phyloP scores from a whole-genome alignment of 2,797 vertebrate genomes.

The Hippoglossus hippoglossus region DNA sequence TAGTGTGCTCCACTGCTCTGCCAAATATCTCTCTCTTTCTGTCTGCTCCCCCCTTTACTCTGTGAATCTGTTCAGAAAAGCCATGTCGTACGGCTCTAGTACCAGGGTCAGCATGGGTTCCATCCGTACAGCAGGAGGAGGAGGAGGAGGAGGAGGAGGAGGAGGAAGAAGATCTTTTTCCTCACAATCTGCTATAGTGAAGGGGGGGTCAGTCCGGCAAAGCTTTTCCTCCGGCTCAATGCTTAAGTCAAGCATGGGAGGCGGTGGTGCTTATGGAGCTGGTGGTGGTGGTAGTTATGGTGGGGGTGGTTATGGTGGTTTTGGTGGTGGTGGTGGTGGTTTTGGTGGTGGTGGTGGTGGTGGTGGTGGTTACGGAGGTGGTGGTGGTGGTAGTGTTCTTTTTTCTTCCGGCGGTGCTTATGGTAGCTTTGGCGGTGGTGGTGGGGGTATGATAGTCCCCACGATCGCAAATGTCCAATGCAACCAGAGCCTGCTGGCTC shows the following conservation, averaged over 20 bases:
- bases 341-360: background rate
- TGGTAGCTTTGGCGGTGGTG: background rate
- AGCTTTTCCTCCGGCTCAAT: too few relatives aligned
- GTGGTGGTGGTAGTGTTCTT: background rate
- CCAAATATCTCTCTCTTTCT: constrained; percentile 62
- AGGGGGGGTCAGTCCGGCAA: too few relatives aligned
- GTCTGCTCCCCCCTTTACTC: constrained; percentile 51
- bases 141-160: background rate
- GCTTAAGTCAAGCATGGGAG: background rate
- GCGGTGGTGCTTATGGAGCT: too few relatives aligned
- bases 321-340: too few relatives aligned
- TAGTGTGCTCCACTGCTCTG: constrained; percentile 76
- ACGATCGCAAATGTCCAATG: constrained; percentile 87
- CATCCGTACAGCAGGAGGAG: background rate
- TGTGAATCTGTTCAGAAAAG: constrained; percentile 37
- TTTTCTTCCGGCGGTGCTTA: background rate
- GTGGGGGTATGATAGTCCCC: background rate
- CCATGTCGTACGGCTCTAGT: too few relatives aligned
- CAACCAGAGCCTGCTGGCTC: constrained; percentile 88
- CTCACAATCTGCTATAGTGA: background rate
- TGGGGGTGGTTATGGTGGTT: too few relatives aligned
- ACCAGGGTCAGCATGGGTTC: background rate
- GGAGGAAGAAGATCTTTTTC: background rate
- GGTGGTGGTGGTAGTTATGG: too few relatives aligned
- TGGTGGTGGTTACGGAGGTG: too few relatives aligned